Evolutionary conservation across 2,888 invertebrate genomes (phyloP).

Genomic region (Nudaria mundana): DNA sequence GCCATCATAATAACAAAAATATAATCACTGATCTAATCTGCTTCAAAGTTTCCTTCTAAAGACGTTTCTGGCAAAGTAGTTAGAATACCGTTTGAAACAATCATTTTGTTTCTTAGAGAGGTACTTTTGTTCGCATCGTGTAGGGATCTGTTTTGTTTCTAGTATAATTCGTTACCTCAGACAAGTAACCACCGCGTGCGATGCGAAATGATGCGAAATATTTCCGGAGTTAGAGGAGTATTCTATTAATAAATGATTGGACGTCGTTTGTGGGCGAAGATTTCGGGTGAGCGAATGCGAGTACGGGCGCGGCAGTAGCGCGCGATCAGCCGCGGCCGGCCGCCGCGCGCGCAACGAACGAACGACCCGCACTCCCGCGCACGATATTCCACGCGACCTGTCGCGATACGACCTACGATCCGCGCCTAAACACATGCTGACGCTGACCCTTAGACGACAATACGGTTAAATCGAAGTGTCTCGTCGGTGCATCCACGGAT

Average conservation of each 20-base stretch:
- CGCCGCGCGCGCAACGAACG: constrained; percentile 81
- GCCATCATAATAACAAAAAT: constrained; percentile 22
- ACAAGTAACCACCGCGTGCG: constrained; percentile 65
- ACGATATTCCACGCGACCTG: constrained; percentile 54
- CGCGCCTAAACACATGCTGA: constrained; percentile 43
- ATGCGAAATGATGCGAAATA: constrained; percentile 81
- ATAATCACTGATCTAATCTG: constrained; percentile 9
- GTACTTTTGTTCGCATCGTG: too few relatives aligned
- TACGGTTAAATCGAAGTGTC: constrained; percentile 23
- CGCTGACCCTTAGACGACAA: constrained; percentile 24
- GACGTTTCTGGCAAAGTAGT: too few relatives aligned
- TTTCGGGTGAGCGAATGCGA: constrained; percentile 67
- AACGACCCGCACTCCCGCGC: constrained; percentile 80
- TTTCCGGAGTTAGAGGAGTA: constrained; percentile 80
- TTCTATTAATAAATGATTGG: constrained; percentile 79
- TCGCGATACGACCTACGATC: constrained; percentile 61
- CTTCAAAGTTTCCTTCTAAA: too few relatives aligned
- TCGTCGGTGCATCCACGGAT: constrained; percentile 46
- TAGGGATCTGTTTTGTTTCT: constrained; percentile 42
- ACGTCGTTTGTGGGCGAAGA: constrained; percentile 76
- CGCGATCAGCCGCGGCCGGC: constrained; percentile 78
- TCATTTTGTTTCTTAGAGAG: too few relatives aligned
- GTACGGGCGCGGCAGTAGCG: constrained; percentile 66
- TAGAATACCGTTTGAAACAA: too few relatives aligned
- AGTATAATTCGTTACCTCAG: constrained; percentile 54